Percentiles rank a stretch among this genome's conserved stretches.
Conservation (phyloP, 2,888 invertebrate species). For the Xanthia togata region DNA sequence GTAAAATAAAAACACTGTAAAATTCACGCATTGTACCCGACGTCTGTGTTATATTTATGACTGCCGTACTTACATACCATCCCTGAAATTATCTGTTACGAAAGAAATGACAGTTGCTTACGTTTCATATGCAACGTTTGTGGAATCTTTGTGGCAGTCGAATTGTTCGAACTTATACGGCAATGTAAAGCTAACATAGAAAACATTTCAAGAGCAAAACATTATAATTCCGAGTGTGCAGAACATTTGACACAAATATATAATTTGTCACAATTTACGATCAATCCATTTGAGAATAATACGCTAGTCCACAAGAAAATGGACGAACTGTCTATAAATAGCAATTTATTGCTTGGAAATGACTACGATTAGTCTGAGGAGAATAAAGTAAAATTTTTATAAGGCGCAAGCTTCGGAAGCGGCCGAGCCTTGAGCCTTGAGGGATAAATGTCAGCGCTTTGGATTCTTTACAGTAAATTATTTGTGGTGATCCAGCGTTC, state of each 20-base stretch:
- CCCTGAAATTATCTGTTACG: conserved; percentile 74
- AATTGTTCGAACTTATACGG: neutral
- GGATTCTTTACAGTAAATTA: conserved; percentile 71
- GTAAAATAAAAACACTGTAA: conserved; percentile 88
- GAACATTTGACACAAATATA: conserved; percentile 53
- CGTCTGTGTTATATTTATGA: conserved; percentile 81
- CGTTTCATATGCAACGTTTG: conserved; percentile 53
- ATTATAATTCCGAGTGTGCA: conserved; percentile 21
- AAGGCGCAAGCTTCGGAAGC: conserved; percentile 46
- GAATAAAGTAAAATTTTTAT: conserved; percentile 66
- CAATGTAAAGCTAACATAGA: conserved; percentile 9
- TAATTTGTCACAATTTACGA: conserved; percentile 65
- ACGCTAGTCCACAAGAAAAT: conserved; percentile 53
- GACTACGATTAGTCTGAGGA: conserved; percentile 62
- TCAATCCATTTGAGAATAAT: conserved; percentile 59
- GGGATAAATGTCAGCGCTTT: conserved; percentile 69
- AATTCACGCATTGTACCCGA: conserved; percentile 84
- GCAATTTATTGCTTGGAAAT: conserved; percentile 69
- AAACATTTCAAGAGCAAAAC: conserved; percentile 22
- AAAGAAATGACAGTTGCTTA: conserved; percentile 67
- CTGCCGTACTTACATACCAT: conserved; percentile 64
- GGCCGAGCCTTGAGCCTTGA: conserved; percentile 57
- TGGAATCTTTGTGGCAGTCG: conserved; percentile 10
- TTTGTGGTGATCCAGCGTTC: conserved; percentile 60
- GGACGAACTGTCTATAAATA: conserved; percentile 65